phyloP scores from a whole-genome alignment of 1,140 invertebrate species.

The Hyles euphorbiae region DNA sequence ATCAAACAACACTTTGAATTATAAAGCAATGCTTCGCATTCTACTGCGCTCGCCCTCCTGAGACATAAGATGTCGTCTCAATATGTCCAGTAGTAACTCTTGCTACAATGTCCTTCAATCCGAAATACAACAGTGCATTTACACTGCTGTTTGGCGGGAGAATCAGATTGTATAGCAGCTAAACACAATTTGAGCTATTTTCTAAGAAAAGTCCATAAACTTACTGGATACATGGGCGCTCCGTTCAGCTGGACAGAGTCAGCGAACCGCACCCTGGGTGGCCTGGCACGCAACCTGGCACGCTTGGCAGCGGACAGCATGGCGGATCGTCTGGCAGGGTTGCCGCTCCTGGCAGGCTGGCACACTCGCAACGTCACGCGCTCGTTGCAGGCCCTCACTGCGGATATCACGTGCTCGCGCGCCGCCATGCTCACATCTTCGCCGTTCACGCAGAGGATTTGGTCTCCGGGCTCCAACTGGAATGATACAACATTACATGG shows the following conservation, averaged over 20 bases:
- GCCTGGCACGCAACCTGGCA: constrained; percentile 86
- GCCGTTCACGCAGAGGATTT: constrained; percentile 92
- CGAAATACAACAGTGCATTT: no score
- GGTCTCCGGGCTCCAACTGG: constrained; percentile 90
- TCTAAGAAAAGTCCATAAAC: constrained; percentile 27
- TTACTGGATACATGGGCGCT: constrained; percentile 84
- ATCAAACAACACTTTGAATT: no score
- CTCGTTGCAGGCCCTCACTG: constrained; percentile 88
- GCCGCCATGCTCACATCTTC: constrained; percentile 91
- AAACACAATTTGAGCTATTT: no score
- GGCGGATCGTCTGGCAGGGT: constrained; percentile 83
- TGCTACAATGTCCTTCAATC: no score
- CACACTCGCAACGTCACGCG: constrained; percentile 87
- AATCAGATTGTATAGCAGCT: no score
- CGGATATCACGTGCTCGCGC: constrained; percentile 91
- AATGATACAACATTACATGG: constrained; percentile 14
- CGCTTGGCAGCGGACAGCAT: constrained; percentile 91
- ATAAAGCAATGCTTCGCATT: no score
- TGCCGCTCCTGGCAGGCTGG: constrained; percentile 82
- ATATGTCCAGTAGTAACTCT: no score
- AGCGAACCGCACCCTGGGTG: constrained; percentile 91
- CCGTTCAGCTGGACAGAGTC: constrained; percentile 93
- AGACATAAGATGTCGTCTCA: no score
- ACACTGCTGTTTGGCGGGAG: no score
- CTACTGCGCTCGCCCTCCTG: no score